Percentiles rank a stretch among this genome's conserved stretches.
These are phyloP conservation scores for Sialia sialis DNA, from an alignment of 2,113 vertebrate species.

Conservation along the genomic window DNA sequence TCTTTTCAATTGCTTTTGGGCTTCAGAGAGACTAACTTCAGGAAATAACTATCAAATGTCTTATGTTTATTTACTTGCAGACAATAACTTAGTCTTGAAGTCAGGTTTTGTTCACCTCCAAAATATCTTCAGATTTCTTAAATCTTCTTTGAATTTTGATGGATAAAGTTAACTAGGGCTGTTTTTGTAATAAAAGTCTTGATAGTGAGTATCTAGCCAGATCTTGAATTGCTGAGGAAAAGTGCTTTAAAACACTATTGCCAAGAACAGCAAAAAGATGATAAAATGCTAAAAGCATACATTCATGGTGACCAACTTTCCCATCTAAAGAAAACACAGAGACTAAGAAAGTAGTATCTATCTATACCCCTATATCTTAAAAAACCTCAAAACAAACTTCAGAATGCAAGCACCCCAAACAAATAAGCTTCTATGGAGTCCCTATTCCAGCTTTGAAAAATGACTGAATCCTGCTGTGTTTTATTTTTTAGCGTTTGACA, in stretches of 20 bases:
- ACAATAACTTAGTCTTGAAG: not conserved
- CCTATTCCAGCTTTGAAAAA: not conserved
- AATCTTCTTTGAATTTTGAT: not conserved
- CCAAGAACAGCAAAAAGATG: not conserved
- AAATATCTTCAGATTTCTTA: not conserved
- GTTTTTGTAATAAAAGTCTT: not conserved
- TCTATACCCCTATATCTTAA: rapidly evolving
- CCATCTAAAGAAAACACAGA: not conserved
- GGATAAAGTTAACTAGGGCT: not conserved
- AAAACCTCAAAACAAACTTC: not conserved
- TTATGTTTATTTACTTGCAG: not conserved
- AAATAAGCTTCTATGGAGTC: not conserved
- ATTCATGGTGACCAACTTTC: not conserved
- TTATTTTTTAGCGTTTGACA: not conserved
- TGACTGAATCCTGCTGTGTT: not conserved
- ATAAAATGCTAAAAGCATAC: not conserved
- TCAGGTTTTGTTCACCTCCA: not conserved
- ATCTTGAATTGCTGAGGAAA: not conserved
- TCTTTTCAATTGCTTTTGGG: not conserved
- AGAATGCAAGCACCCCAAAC: not conserved
- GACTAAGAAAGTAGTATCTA: not conserved
- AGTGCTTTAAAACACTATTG: not conserved
- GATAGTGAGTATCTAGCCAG: not conserved
- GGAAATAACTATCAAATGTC: conserved; percentile 41
- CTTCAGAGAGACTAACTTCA: not conserved